phyloP scores from a whole-genome alignment of 2,797 vertebrate genomes.

The Onychomys arenicola region DNA sequence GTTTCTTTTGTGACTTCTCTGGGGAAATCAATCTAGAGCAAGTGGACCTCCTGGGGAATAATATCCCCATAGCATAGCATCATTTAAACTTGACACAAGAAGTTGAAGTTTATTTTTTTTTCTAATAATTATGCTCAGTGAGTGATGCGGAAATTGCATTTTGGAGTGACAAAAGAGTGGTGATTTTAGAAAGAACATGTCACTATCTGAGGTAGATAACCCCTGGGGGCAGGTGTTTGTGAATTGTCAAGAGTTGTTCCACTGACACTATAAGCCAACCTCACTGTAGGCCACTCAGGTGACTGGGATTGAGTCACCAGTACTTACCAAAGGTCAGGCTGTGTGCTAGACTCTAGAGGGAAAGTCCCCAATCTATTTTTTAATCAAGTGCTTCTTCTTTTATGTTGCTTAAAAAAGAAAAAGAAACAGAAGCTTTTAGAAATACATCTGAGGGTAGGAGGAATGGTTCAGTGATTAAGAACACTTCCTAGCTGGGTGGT shows the following conservation, averaged over 20 bases:
- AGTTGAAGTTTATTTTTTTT: constrained; percentile 76
- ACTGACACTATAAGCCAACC: background rate
- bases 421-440: background rate
- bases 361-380: background rate
- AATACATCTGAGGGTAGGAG: background rate
- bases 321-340: background rate
- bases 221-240: background rate
- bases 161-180: constrained; percentile 63
- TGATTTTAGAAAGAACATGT: constrained; percentile 69
- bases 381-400: background rate
- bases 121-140: constrained; percentile 76
- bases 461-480: background rate
- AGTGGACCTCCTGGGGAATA: constrained; percentile 74
- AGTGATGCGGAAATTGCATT: constrained; percentile 67
- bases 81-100: constrained; percentile 80
- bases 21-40: constrained; percentile 73
- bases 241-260: constrained; percentile 14
- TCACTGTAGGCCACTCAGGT: background rate
- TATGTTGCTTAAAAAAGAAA: background rate
- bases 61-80: constrained; percentile 54
- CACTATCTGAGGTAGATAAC: constrained; percentile 11
- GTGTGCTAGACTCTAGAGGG: background rate
- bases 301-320: background rate
- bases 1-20: constrained; percentile 72
- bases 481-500: background rate